Percentiles rank a stretch among this genome's conserved stretches.
Conservation (phyloP, 2,113 vertebrate species). For the Chionis minor region DNA sequence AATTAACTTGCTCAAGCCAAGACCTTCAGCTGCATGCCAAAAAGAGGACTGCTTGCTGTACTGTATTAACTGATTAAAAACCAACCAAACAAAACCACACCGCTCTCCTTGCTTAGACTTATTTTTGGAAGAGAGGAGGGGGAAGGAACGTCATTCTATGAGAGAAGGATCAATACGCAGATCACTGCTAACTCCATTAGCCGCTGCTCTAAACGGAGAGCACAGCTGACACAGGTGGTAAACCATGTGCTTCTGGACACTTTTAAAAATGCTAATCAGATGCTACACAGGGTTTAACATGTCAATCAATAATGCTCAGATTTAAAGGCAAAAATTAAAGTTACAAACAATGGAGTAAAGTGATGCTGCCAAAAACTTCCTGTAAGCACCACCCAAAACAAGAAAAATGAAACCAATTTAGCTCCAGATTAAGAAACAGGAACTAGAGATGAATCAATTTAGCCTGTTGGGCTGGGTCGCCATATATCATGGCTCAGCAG, state of each 20-base stretch:
- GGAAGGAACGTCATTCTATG: slow-evolving; percentile 27
- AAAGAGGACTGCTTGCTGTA: background rate
- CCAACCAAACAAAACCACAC: background rate
- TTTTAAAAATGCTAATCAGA: slow-evolving; percentile 69
- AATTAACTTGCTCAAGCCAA: slow-evolving; percentile 25
- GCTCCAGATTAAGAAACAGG: slow-evolving; percentile 87
- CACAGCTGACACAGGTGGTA: slow-evolving; percentile 55
- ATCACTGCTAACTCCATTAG: slow-evolving; percentile 63
- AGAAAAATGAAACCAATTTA: slow-evolving; percentile 91
- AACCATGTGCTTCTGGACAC: slow-evolving; percentile 61
- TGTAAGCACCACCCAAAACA: slow-evolving; percentile 72
- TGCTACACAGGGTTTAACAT: slow-evolving; percentile 34
- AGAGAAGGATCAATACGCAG: slow-evolving; percentile 44
- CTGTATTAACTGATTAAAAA: slow-evolving; percentile 41
- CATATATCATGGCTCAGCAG: slow-evolving; percentile 80
- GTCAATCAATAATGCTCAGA: slow-evolving; percentile 57
- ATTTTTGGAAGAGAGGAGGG: slow-evolving; percentile 56
- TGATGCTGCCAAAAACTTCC: slow-evolving; percentile 73
- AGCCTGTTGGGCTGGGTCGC: slow-evolving; percentile 74
- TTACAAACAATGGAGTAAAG: slow-evolving; percentile 71
- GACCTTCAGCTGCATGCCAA: background rate
- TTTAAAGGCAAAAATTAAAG: slow-evolving; percentile 70
- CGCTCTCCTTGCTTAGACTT: background rate
- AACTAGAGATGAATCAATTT: slow-evolving; percentile 88
- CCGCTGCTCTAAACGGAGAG: slow-evolving; percentile 22